Conservation (phyloP, 2,113 vertebrate genomes). For the Gnathonemus longibarbis region DNA sequence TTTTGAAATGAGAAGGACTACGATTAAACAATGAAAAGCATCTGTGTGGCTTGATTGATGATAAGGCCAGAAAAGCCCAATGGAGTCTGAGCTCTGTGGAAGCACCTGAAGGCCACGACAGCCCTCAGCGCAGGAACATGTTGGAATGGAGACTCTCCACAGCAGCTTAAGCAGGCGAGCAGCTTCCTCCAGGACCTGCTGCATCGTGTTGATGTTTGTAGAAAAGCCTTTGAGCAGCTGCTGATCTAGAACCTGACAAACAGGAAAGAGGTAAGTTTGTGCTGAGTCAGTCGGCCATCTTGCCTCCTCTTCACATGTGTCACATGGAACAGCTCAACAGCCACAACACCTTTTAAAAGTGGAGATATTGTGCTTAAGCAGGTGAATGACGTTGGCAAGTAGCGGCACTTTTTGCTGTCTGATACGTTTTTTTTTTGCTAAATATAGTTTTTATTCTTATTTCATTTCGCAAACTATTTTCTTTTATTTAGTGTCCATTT, state of each 20-base stretch:
- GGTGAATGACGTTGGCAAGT: too few species aligned
- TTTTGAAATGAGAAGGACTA: background rate
- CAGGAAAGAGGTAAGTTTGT: background rate
- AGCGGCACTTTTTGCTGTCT: too few species aligned
- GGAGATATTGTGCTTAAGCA: too few species aligned
- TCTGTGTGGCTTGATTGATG: background rate
- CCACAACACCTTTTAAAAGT: too few species aligned
- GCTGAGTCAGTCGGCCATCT: background rate
- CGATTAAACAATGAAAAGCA: background rate
- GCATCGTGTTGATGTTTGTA: slow-evolving; percentile 54
- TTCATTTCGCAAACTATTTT: too few species aligned
- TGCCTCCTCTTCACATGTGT: background rate
- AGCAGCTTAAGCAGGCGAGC: slow-evolving; percentile 71
- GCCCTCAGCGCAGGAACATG: slow-evolving; percentile 23
- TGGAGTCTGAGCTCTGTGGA: background rate
- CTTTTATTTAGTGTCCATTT: too few species aligned
- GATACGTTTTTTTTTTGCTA: too few species aligned
- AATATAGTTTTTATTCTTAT: too few species aligned
- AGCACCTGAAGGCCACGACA: slow-evolving; percentile 47
- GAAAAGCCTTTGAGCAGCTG: slow-evolving; percentile 53
- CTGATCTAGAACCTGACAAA: slow-evolving; percentile 46
- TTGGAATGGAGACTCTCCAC: slow-evolving; percentile 83
- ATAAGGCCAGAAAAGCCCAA: background rate
- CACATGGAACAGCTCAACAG: background rate
- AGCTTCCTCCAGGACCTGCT: slow-evolving; percentile 78